A percentile compares a stretch with the other conserved stretches of the same genome.
Evolutionary conservation across 2,888 invertebrate species (phyloP).

Genomic region (Agrochola lota): DNA sequence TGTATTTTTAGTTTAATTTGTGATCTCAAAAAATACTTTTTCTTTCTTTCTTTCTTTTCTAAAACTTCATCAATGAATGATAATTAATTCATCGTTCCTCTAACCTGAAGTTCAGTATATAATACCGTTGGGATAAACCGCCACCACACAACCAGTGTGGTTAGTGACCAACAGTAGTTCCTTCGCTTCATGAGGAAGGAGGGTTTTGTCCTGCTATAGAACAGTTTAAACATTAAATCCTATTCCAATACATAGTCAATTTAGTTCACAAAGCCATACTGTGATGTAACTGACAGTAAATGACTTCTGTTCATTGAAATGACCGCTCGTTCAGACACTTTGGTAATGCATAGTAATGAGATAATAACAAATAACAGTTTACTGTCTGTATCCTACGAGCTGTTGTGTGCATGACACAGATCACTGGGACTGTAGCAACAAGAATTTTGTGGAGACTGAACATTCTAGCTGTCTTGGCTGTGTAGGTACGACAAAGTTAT

Average conservation of each 20-base stretch:
- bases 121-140: too few relatives aligned
- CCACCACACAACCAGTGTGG: too few relatives aligned
- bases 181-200: not conserved
- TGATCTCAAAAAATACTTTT: too few relatives aligned
- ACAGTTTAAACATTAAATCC: not conserved
- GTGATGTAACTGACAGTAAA: slow-evolving; percentile 22
- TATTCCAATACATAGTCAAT: not conserved
- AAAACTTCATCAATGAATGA: not conserved
- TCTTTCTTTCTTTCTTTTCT: too few relatives aligned
- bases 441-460: not conserved
- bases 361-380: slow-evolving; percentile 24
- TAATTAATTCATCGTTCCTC: not conserved
- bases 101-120: not conserved
- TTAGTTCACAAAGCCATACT: slow-evolving; percentile 8
- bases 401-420: slow-evolving; percentile 17
- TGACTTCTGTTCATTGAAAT: slow-evolving; percentile 12
- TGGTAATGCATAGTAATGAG: slow-evolving; percentile 31
- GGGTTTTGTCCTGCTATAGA: too few relatives aligned
- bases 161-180: not conserved
- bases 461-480: not conserved
- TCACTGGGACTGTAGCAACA: not conserved
- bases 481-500: not conserved
- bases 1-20: too few relatives aligned
- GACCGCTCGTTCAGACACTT: not conserved
- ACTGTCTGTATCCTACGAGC: not conserved